Evolutionary conservation across 2,888 invertebrate species (phyloP).

Genomic region (Flabesymbios commensalis): DNA sequence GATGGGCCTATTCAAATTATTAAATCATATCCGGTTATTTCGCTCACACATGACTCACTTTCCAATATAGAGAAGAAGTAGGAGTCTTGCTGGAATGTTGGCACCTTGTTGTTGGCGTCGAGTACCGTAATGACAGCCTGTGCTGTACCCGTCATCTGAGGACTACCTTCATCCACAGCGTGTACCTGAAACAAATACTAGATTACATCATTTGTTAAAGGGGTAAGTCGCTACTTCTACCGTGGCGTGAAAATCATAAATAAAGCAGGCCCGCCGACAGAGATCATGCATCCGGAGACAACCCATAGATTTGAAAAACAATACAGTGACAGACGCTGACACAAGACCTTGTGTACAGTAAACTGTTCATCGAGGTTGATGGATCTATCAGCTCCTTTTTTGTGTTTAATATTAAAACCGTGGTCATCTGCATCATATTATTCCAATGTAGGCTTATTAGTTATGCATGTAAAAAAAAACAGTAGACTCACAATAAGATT

Average conservation of each 20-base stretch:
- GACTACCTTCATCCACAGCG: constrained; percentile 64
- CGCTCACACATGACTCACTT: too few species aligned
- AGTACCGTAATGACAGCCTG: constrained; percentile 65
- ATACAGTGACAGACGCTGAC: too few species aligned
- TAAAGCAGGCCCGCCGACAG: too few species aligned
- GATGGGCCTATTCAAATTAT: too few species aligned
- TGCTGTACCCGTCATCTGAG: constrained; percentile 78
- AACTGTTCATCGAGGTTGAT: too few species aligned
- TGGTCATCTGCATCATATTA: too few species aligned
- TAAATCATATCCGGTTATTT: too few species aligned
- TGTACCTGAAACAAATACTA: constrained; percentile 66
- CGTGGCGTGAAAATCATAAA: not conserved
- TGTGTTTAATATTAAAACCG: not conserved
- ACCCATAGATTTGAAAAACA: too few species aligned
- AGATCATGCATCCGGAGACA: too few species aligned
- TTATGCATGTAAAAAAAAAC: not conserved
- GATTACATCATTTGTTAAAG: not conserved
- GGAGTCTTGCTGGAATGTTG: constrained; percentile 47
- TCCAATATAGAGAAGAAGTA: constrained; percentile 53
- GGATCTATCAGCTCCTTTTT: too few species aligned
- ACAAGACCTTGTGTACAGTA: too few species aligned
- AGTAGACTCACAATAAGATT: constrained; percentile 21
- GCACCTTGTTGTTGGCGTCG: constrained; percentile 60
- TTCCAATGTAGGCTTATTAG: too few species aligned
- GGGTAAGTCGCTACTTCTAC: not conserved